Percentiles rank a stretch among this genome's conserved stretches.
These are phyloP conservation scores for Amphimallon solstitiale DNA, from an alignment of 2,888 invertebrate species.

Conservation along the genomic window DNA sequence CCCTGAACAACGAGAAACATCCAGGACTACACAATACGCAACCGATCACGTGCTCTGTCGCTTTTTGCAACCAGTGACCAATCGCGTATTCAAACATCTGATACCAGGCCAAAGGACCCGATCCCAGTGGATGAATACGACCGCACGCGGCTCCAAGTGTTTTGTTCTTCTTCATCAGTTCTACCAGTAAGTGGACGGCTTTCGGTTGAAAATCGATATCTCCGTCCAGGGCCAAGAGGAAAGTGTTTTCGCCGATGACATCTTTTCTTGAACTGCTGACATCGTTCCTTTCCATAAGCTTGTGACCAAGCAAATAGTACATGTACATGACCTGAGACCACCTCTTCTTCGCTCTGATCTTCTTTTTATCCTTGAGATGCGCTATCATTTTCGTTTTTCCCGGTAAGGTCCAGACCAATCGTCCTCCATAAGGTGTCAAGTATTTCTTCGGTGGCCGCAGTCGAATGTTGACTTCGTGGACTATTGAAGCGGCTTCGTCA, in stretches of 20 bases:
- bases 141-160: slow-evolving; percentile 88
- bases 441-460: slow-evolving; percentile 77
- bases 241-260: slow-evolving; percentile 73
- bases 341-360: slow-evolving; percentile 88
- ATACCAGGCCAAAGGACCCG: slow-evolving; percentile 64
- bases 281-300: slow-evolving; percentile 59
- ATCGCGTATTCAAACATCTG: slow-evolving; percentile 89
- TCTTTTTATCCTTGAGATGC: slow-evolving; percentile 89
- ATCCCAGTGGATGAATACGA: slow-evolving; percentile 88
- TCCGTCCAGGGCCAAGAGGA: slow-evolving; percentile 84
- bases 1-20: slow-evolving; percentile 90
- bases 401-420: slow-evolving; percentile 84
- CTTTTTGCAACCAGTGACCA: slow-evolving; percentile 93
- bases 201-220: slow-evolving; percentile 88
- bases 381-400: slow-evolving; percentile 86
- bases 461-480: slow-evolving; percentile 72
- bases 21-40: slow-evolving; percentile 93
- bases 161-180: slow-evolving; percentile 86
- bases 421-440: slow-evolving; percentile 88
- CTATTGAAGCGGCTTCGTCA: slow-evolving; percentile 78
- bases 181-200: slow-evolving; percentile 81
- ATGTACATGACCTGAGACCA: slow-evolving; percentile 98
- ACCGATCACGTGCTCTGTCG: slow-evolving; percentile 89
- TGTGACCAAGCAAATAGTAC: slow-evolving; percentile 88
- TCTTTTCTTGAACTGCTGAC: slow-evolving; percentile 61